A percentile compares a stretch with the other conserved stretches of the same genome.
Evolutionary conservation across 2,797 vertebrate genomes (phyloP).

Genomic region (Eospalax fontanierii): DNA sequence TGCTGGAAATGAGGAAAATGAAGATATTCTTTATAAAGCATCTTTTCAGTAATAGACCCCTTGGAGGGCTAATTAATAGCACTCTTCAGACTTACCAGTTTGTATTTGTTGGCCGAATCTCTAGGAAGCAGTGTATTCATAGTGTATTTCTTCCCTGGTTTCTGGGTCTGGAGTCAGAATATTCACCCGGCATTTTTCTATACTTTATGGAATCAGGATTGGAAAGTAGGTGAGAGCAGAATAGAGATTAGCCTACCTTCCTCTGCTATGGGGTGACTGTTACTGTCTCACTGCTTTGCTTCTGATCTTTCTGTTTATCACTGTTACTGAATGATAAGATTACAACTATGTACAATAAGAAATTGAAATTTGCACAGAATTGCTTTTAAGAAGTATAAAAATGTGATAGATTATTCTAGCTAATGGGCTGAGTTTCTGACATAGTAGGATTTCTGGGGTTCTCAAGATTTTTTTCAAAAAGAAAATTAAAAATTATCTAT

Average conservation of each 20-base stretch:
- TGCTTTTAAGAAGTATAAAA: conserved; percentile 40
- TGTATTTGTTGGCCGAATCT: conserved; percentile 18
- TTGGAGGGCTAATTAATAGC: conserved; percentile 57
- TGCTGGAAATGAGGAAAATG: conserved; percentile 62
- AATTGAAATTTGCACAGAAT: neutral
- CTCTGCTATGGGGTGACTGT: neutral
- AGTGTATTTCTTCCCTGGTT: neutral
- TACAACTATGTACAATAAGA: neutral
- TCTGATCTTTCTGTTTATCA: conserved; percentile 49
- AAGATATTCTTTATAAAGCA: conserved; percentile 45
- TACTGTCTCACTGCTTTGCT: conserved; percentile 26
- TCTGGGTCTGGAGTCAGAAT: neutral
- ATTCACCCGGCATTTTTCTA: neutral
- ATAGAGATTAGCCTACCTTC: conserved; percentile 38
- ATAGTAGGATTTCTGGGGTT: neutral
- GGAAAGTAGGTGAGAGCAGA: neutral
- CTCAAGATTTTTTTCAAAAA: neutral
- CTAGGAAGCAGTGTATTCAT: conserved; percentile 48
- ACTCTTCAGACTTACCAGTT: conserved; percentile 20
- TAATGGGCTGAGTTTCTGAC: neutral
- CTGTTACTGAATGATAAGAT: conserved; percentile 22
- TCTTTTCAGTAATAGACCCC: conserved; percentile 45
- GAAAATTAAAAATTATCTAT: neutral
- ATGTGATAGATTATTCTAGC: neutral
- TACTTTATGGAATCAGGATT: neutral